Evolutionary conservation across 2,888 invertebrate genomes (phyloP).

Genomic region (Ophioninae sp.): DNA sequence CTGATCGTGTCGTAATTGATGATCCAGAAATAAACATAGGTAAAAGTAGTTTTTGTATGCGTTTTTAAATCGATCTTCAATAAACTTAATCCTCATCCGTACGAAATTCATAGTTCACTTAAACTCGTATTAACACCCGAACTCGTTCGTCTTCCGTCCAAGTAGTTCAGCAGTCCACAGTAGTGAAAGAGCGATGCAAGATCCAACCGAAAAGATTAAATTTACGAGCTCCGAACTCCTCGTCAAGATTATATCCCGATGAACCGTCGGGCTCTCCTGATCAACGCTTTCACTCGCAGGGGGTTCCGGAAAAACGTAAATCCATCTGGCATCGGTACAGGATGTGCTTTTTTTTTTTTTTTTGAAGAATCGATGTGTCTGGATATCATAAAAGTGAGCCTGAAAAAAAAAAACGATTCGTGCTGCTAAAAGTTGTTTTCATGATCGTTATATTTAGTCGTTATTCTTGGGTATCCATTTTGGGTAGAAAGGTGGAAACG

Average conservation of each 20-base stretch:
- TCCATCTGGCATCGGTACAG: conserved; percentile 22
- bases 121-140: background rate
- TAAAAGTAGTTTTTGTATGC: background rate
- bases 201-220: background rate
- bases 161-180: background rate
- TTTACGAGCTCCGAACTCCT: conserved; percentile 48
- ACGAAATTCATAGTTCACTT: background rate
- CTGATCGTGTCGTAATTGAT: background rate
- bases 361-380: conserved; percentile 31
- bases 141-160: background rate
- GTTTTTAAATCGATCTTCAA: background rate
- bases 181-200: background rate
- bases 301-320: conserved; percentile 2
- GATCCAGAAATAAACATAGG: background rate
- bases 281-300: background rate
- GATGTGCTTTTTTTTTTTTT: conserved; percentile 35
- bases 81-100: background rate
- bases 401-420: conserved; percentile 61
- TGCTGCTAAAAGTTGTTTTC: conserved; percentile 9
- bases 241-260: conserved; percentile 67
- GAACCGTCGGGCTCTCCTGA: conserved; percentile 54
- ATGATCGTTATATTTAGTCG: background rate
- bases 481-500: background rate
- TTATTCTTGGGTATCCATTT: background rate
- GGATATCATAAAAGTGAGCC: conserved; percentile 8